Evolutionary conservation across 2,888 invertebrate genomes (phyloP).

Genomic region (Zygothrica quintamaculata): DNA sequence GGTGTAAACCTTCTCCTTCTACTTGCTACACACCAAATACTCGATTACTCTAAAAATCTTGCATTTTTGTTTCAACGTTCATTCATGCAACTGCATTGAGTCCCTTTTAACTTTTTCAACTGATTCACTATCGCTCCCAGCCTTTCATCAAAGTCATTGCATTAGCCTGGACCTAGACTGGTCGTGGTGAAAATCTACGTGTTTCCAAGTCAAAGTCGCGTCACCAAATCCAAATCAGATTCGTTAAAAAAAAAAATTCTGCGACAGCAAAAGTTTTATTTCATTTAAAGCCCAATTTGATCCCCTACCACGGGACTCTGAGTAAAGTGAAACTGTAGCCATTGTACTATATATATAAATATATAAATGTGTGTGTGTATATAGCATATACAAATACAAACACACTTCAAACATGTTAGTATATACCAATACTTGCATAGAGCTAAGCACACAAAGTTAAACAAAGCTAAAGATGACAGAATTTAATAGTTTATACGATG

Average conservation of each 20-base stretch:
- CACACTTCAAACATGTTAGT: too few species aligned
- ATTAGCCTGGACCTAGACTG: slow-evolving; percentile 16
- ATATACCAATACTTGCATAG: too few species aligned
- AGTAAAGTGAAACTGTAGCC: slow-evolving; percentile 54
- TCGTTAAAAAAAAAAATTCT: slow-evolving; percentile 28
- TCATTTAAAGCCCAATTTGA: slow-evolving; percentile 65
- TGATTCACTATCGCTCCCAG: slow-evolving; percentile 26
- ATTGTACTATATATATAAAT: slow-evolving; percentile 49
- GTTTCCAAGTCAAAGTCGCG: slow-evolving; percentile 71
- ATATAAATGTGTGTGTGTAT: too few species aligned
- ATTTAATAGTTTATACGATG: slow-evolving; percentile 28
- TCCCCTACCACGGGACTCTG: slow-evolving; percentile 28
- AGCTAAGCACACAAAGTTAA: slow-evolving; percentile 1
- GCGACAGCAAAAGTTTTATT: slow-evolving; percentile 56
- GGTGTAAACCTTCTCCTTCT: background rate
- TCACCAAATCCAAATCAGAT: slow-evolving; percentile 34
- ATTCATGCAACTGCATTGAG: slow-evolving; percentile 72
- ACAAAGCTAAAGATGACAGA: slow-evolving; percentile 1
- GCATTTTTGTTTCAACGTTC: slow-evolving; percentile 70
- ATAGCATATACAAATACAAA: slow-evolving; percentile 19
- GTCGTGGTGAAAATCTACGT: slow-evolving; percentile 44
- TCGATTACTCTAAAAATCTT: slow-evolving; percentile 52
- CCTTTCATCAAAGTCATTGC: slow-evolving; percentile 33
- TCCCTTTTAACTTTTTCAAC: slow-evolving; percentile 6
- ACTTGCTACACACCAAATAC: too few species aligned